A percentile compares a stretch with the other conserved stretches of the same genome.
Evolutionary conservation across 2,797 vertebrate species (phyloP).

Genomic region (Coilia nasus): DNA sequence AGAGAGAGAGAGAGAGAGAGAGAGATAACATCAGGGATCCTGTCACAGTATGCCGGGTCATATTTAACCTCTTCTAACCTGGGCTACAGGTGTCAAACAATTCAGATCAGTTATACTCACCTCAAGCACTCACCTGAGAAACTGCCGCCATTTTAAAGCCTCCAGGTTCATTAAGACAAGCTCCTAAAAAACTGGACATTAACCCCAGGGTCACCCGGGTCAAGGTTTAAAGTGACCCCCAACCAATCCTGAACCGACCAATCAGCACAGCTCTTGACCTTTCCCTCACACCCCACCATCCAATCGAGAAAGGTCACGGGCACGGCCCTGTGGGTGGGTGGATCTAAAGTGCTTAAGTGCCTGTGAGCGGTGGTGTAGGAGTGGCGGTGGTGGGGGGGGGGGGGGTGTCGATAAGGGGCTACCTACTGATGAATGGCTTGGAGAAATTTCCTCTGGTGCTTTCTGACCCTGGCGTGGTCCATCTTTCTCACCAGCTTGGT

Average conservation of each 20-base stretch:
- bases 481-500: slow-evolving; percentile 99
- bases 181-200: background rate
- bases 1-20: too few species aligned
- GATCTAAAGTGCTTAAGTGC: too few species aligned
- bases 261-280: slow-evolving; percentile 3
- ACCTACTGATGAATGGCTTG: slow-evolving; percentile 99
- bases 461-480: slow-evolving; percentile 98
- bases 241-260: slow-evolving; percentile 4
- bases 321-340: background rate
- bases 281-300: slow-evolving; percentile 6
- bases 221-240: background rate
- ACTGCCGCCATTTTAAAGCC: background rate
- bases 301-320: slow-evolving; percentile 20
- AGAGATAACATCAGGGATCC: too few species aligned
- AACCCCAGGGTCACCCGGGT: background rate
- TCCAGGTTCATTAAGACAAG: background rate
- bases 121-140: slow-evolving; percentile 16
- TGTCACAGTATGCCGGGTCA: background rate
- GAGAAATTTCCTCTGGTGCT: slow-evolving; percentile 99
- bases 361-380: too few species aligned
- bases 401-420: slow-evolving; percentile 38
- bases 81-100: slow-evolving; percentile 86
- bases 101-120: slow-evolving; percentile 69
- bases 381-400: background rate
- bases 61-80: slow-evolving; percentile 21